A percentile compares a stretch with the other conserved stretches of the same genome.
Evolutionary conservation across 2,888 invertebrate species (phyloP).

Genomic region (Gari tellinella): DNA sequence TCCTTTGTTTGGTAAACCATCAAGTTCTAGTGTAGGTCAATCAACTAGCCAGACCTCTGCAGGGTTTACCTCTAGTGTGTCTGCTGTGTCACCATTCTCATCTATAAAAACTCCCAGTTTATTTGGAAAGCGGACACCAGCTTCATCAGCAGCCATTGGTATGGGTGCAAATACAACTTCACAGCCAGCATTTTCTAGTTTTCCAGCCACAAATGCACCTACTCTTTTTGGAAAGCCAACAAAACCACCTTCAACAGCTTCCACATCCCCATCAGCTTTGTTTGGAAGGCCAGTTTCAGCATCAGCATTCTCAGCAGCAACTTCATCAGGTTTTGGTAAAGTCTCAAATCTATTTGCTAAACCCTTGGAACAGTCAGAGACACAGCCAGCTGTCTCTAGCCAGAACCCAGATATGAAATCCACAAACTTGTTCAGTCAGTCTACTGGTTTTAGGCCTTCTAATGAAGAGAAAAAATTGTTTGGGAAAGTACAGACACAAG

Average conservation of each 20-base stretch:
- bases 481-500: neutral
- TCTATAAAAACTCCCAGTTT: neutral
- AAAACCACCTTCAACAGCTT: neutral
- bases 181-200: neutral
- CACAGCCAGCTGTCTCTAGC: neutral
- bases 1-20: neutral
- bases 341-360: neutral
- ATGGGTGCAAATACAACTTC: neutral
- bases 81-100: neutral
- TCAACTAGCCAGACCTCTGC: neutral
- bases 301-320: neutral
- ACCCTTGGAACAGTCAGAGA: neutral
- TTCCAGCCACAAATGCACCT: neutral
- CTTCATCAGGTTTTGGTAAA: slow-evolving; percentile 17
- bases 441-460: neutral
- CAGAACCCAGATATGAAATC: neutral
- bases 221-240: neutral
- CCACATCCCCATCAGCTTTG: neutral
- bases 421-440: neutral
- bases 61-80: neutral
- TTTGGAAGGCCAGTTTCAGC: slow-evolving; percentile 16
- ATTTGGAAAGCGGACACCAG: neutral
- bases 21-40: neutral
- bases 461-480: neutral
- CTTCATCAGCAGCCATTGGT: neutral